A percentile compares a stretch with the other conserved stretches of the same genome.
These are phyloP conservation scores for Paracanthobrama guichenoti DNA, from an alignment of 2,113 vertebrate species.

Conservation along the genomic window DNA sequence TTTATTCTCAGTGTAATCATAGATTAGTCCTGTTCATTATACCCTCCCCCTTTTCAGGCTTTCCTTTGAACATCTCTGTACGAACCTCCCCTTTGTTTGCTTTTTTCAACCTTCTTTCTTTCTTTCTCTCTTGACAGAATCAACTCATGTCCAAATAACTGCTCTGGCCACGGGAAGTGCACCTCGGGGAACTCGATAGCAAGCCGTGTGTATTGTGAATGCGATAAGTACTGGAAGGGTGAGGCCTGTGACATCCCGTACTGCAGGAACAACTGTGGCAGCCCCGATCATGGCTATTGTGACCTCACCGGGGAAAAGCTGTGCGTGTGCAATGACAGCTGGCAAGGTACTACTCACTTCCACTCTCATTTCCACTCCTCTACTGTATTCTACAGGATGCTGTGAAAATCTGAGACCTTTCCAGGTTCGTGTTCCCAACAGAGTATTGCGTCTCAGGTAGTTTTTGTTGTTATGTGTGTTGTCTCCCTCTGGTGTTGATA, in stretches of 20 bases:
- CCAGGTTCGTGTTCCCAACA: not conserved
- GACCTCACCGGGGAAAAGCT: slow-evolving; percentile 96
- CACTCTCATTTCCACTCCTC: not conserved
- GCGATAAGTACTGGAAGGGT: slow-evolving; percentile 98
- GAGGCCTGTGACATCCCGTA: slow-evolving; percentile 97
- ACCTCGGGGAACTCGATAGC: slow-evolving; percentile 85
- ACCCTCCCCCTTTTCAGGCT: not conserved
- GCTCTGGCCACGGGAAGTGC: slow-evolving; percentile 95
- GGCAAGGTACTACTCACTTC: slow-evolving; percentile 84
- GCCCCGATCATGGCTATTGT: slow-evolving; percentile 95
- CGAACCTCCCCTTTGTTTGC: not conserved
- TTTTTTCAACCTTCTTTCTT: slow-evolving; percentile 17
- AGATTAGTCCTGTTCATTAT: not conserved
- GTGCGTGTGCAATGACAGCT: slow-evolving; percentile 98
- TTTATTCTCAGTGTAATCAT: not conserved
- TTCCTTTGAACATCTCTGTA: not conserved
- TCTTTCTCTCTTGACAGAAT: slow-evolving; percentile 76
- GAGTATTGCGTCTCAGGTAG: not conserved
- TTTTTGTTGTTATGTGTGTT: not conserved
- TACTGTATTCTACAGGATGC: not conserved
- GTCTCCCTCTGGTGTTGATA: slow-evolving; percentile 50
- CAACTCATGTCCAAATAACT: slow-evolving; percentile 99
- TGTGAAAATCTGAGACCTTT: not conserved
- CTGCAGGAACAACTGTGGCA: slow-evolving; percentile 96
- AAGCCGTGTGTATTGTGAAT: slow-evolving; percentile 93